Conservation (phyloP, 2,113 vertebrate genomes). For the Melospiza melodia region DNA sequence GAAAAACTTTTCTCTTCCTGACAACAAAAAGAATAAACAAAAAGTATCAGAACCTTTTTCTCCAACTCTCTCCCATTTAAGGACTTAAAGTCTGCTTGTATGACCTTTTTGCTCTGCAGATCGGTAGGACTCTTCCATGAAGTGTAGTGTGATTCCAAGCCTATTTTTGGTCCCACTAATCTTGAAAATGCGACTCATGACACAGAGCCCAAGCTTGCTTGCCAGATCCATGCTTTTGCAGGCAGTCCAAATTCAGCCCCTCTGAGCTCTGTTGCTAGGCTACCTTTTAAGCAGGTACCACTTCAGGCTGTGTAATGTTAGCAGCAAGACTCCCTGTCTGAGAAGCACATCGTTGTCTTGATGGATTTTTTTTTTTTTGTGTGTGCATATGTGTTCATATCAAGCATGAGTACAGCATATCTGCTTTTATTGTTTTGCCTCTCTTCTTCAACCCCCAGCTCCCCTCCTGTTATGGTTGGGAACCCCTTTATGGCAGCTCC, state of each 20-base stretch:
- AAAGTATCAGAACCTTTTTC: background rate
- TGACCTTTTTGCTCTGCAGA: background rate
- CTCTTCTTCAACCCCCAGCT: background rate
- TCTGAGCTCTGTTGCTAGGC: conserved; percentile 8
- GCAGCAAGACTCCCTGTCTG: background rate
- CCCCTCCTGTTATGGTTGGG: background rate
- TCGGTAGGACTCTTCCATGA: background rate
- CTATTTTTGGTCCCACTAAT: conserved; percentile 47
- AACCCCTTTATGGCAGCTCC: conserved; percentile 5
- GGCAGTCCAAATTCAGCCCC: background rate
- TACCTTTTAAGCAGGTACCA: background rate
- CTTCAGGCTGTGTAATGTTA: background rate
- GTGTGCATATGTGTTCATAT: background rate
- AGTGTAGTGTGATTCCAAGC: background rate
- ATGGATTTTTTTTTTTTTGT: background rate
- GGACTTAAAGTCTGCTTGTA: background rate
- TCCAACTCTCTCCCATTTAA: background rate
- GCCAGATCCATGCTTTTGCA: background rate
- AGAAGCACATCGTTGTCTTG: conserved; percentile 1
- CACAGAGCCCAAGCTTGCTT: background rate
- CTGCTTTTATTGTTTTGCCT: background rate
- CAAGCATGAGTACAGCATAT: background rate
- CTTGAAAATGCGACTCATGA: background rate
- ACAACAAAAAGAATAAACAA: background rate
- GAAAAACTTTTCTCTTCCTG: background rate